A percentile compares a stretch with the other conserved stretches of the same genome.
Evolutionary conservation across 53 echinoderm and acorn worm genomes (phyloP).

Genomic region (Crossaster papposus): DNA sequence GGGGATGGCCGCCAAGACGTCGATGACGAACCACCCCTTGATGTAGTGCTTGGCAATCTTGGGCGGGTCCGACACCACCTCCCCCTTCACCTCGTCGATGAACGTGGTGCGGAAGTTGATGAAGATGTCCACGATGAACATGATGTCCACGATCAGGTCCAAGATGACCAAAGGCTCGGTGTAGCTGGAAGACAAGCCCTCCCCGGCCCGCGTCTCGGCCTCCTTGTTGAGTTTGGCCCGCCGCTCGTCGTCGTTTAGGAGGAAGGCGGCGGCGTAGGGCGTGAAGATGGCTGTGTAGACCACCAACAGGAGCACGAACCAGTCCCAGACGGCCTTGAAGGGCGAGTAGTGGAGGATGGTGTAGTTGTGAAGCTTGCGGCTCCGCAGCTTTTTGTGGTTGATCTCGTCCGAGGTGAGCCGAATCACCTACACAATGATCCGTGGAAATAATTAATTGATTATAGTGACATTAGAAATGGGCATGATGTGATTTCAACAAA

Average conservation of each 20-base stretch:
- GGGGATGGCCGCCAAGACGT: constrained; percentile 91
- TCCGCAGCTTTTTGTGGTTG: constrained; percentile 96
- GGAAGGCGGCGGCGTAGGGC: constrained; percentile 96
- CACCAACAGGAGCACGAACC: constrained; percentile 92
- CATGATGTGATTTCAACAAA: too few species aligned
- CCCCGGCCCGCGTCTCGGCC: constrained; percentile 83
- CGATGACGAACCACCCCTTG: constrained; percentile 98
- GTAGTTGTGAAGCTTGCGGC: constrained; percentile 85
- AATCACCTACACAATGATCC: constrained; percentile 66
- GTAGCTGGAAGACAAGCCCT: constrained; percentile 79
- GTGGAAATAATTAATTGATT: neutral
- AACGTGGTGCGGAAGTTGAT: constrained; percentile 97
- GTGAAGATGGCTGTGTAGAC: constrained; percentile 98
- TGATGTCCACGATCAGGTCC: constrained; percentile 95
- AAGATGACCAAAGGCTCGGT: constrained; percentile 89
- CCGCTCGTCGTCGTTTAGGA: constrained; percentile 74
- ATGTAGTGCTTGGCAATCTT: constrained; percentile 96
- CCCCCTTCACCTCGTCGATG: constrained; percentile 88
- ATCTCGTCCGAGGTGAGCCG: constrained; percentile 98
- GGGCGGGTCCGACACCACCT: constrained; percentile 92
- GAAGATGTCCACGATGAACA: constrained; percentile 98
- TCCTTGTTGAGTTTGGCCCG: constrained; percentile 86
- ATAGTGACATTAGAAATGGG: too few species aligned
- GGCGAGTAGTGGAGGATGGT: constrained; percentile 99
- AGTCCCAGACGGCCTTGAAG: constrained; percentile 99